Conservation (phyloP, 2,888 invertebrate species). For the Lasioglossum morio region DNA sequence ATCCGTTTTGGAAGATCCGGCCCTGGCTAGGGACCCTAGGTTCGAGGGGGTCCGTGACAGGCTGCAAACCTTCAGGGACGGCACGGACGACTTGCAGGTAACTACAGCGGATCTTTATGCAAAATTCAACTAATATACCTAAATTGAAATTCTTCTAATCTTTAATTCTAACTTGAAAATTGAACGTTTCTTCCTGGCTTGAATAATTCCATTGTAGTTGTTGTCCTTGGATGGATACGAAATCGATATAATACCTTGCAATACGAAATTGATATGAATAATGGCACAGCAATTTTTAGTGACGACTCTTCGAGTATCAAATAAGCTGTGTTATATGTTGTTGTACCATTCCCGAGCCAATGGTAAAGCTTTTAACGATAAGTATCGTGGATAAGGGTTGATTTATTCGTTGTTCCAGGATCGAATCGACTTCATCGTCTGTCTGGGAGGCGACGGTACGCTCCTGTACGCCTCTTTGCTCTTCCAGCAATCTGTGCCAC, state of each 20-base stretch:
- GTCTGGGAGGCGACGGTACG: conserved; percentile 98
- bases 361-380: background rate
- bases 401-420: conserved; percentile 86
- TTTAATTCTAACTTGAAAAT: too few relatives aligned
- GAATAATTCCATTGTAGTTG: too few relatives aligned
- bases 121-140: too few relatives aligned
- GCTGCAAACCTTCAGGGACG: conserved; percentile 93
- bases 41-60: conserved; percentile 92
- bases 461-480: conserved; percentile 96
- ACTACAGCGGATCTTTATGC: background rate
- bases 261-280: too few relatives aligned
- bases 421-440: conserved; percentile 98
- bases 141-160: too few relatives aligned
- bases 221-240: too few relatives aligned
- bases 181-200: too few relatives aligned
- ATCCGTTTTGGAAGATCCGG: conserved; percentile 94
- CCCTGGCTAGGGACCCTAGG: conserved; percentile 90
- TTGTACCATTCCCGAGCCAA: too few relatives aligned
- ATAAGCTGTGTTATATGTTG: too few relatives aligned
- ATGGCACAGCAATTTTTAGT: too few relatives aligned
- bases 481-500: conserved; percentile 98
- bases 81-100: conserved; percentile 93
- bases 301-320: too few relatives aligned
- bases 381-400: background rate
- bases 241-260: too few relatives aligned